Conservation (phyloP, 1,140 invertebrate genomes). For the Macrocentrus cingulum region DNA sequence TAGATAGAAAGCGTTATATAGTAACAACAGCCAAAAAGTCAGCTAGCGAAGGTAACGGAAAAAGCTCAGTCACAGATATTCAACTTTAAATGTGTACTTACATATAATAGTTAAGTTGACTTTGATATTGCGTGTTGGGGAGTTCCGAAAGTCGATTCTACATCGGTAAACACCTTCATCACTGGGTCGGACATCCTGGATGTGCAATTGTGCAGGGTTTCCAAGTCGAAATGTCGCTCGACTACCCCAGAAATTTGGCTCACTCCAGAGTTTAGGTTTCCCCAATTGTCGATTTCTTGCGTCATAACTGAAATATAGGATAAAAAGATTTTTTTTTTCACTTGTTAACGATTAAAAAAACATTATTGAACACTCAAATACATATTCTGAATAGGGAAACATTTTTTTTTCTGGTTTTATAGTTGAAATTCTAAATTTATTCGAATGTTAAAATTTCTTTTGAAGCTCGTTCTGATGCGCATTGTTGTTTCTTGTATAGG, state of each 20-base stretch:
- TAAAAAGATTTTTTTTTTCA: constrained; percentile 5
- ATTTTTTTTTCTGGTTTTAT: no score
- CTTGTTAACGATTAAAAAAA: background rate
- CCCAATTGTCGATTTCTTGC: constrained; percentile 71
- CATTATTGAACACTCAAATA: background rate
- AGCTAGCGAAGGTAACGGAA: background rate
- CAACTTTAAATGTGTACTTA: constrained; percentile 59
- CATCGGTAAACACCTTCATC: constrained; percentile 85
- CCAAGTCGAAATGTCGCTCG: constrained; percentile 75
- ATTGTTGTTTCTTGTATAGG: no score
- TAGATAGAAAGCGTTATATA: no score
- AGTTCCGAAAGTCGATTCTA: constrained; percentile 84
- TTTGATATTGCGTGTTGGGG: constrained; percentile 80
- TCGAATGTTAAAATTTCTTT: no score
- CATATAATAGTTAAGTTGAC: constrained; percentile 86
- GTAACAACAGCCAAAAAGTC: no score
- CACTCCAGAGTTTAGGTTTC: constrained; percentile 78
- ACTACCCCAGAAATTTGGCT: constrained; percentile 73
- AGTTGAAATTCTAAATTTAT: no score
- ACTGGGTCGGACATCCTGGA: constrained; percentile 70
- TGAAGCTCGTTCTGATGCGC: no score
- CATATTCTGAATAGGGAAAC: no score
- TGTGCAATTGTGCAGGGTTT: constrained; percentile 69
- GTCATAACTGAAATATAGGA: constrained; percentile 71
- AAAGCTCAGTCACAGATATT: background rate